Evolutionary conservation across 2,113 vertebrate species (phyloP).

Genomic region (Dromiciops gliroides): DNA sequence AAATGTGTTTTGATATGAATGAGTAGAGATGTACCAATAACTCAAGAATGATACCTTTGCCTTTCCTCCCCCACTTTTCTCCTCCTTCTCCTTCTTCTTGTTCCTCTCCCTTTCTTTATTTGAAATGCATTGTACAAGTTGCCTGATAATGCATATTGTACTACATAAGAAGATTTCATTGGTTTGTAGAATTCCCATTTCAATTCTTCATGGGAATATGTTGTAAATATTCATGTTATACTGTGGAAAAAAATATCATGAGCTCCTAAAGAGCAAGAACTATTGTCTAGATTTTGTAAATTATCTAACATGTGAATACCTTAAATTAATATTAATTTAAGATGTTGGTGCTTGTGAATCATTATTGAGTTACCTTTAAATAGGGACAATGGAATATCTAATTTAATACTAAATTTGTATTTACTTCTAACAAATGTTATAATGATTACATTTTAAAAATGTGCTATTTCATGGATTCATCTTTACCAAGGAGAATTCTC

Average conservation of each 20-base stretch:
- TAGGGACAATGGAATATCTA: slow-evolving; percentile 69
- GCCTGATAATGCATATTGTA: slow-evolving; percentile 24
- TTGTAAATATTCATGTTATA: slow-evolving; percentile 50
- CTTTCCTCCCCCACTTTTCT: not conserved
- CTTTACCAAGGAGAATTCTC: slow-evolving; percentile 60
- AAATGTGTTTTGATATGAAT: not conserved
- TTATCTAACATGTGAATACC: slow-evolving; percentile 45
- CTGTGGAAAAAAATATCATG: slow-evolving; percentile 63
- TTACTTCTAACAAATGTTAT: slow-evolving; percentile 61
- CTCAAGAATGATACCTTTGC: not conserved
- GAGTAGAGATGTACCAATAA: not conserved
- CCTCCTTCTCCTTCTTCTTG: not conserved
- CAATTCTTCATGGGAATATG: slow-evolving; percentile 56
- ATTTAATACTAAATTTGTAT: slow-evolving; percentile 64
- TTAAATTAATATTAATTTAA: slow-evolving; percentile 61
- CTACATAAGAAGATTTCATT: slow-evolving; percentile 54
- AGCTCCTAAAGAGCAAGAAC: slow-evolving; percentile 55
- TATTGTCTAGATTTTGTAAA: slow-evolving; percentile 47
- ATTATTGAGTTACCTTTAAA: slow-evolving; percentile 62
- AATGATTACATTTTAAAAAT: slow-evolving; percentile 67
- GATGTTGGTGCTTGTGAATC: slow-evolving; percentile 51
- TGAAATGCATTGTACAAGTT: slow-evolving; percentile 25
- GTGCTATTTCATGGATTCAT: slow-evolving; percentile 59
- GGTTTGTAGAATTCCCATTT: slow-evolving; percentile 62
- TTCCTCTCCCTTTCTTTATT: not conserved